Conservation (phyloP, 2,797 vertebrate species). For the Poecilia velifera region DNA sequence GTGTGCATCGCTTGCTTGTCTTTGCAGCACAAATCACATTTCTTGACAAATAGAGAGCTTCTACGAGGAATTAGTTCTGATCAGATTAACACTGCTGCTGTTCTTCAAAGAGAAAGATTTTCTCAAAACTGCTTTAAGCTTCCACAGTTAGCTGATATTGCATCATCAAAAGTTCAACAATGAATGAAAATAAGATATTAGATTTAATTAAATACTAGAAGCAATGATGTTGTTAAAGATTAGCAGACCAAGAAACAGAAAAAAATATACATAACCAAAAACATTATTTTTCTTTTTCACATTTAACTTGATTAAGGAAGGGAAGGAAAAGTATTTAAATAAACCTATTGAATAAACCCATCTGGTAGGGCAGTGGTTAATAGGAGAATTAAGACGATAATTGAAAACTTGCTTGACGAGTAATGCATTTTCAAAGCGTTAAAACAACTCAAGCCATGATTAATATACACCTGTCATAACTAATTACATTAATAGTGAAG, state of each 20-base stretch:
- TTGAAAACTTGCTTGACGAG: conserved; percentile 61
- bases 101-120: not conserved
- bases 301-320: not conserved
- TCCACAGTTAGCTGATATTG: no score
- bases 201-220: not conserved
- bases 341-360: not conserved
- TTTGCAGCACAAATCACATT: not conserved
- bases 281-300: not conserved
- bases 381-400: conserved; percentile 52
- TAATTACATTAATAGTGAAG: conserved; percentile 67
- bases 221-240: not conserved
- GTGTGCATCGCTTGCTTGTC: not conserved
- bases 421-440: conserved; percentile 64
- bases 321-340: not conserved
- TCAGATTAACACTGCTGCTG: not conserved
- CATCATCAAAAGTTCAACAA: not conserved
- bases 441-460: conserved; percentile 57
- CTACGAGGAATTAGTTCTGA: not conserved
- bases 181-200: not conserved
- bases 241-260: not conserved
- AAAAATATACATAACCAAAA: not conserved
- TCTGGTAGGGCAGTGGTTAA: conserved; percentile 24
- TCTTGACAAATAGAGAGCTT: not conserved
- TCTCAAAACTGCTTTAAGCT: not conserved
- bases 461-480: conserved; percentile 76